A percentile compares a stretch with the other conserved stretches of the same genome.
These are phyloP conservation scores for Microcebus ravelobensis DNA, from an alignment of 2,113 vertebrate genomes.

Conservation along the genomic window DNA sequence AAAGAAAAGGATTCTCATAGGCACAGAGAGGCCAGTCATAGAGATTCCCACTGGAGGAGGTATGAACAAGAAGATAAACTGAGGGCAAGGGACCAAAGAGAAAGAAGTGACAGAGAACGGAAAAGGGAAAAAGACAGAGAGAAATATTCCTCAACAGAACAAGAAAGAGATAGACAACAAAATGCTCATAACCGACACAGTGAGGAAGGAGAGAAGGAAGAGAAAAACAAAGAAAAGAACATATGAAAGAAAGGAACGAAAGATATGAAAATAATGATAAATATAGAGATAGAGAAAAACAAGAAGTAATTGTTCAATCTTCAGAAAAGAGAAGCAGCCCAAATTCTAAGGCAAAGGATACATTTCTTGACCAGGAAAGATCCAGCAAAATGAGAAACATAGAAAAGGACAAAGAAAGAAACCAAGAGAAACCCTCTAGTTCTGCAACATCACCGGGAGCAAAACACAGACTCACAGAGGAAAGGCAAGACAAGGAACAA, in stretches of 20 bases:
- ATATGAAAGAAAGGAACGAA: conserved; percentile 69
- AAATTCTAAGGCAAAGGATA: conserved; percentile 56
- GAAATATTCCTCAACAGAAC: conserved; percentile 79
- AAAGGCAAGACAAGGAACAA: conserved; percentile 69
- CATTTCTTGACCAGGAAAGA: conserved; percentile 55
- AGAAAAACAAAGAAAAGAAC: conserved; percentile 82
- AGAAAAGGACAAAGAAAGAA: conserved; percentile 70
- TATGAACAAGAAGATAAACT: conserved; percentile 83
- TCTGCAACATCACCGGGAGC: conserved; percentile 61
- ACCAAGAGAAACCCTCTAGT: conserved; percentile 57
- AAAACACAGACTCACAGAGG: conserved; percentile 79
- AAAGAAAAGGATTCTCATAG: conserved; percentile 80
- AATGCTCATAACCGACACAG: conserved; percentile 68
- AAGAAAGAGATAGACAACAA: conserved; percentile 80
- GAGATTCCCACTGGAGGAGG: conserved; percentile 80
- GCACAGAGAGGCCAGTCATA: conserved; percentile 63
- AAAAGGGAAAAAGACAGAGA: conserved; percentile 79
- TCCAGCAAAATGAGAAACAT: conserved; percentile 68
- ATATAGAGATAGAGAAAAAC: conserved; percentile 66
- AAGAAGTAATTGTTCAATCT: conserved; percentile 62
- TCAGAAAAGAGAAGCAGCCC: conserved; percentile 65
- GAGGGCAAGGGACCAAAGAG: conserved; percentile 83
- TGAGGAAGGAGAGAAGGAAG: conserved; percentile 81
- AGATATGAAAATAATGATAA: conserved; percentile 70
- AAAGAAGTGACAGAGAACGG: conserved; percentile 81